A percentile compares a stretch with the other conserved stretches of the same genome.
These are phyloP conservation scores for Acanthochromis polyacanthus DNA, from an alignment of 2,113 vertebrate genomes.

Conservation along the genomic window DNA sequence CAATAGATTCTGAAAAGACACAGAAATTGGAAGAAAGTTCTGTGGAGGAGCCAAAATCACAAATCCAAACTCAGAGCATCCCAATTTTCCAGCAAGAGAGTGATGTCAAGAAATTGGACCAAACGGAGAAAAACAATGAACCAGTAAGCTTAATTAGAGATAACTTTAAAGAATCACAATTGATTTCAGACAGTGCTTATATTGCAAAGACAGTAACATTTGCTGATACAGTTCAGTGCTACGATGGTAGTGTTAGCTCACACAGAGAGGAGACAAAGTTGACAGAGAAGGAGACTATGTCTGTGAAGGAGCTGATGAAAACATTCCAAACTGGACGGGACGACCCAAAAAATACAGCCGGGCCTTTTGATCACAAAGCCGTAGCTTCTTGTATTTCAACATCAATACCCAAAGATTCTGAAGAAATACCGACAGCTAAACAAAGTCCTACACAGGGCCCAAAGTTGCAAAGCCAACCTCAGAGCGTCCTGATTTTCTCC, in stretches of 20 bases:
- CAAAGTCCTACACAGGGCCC: constrained; percentile 9
- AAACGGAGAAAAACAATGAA: constrained; percentile 15
- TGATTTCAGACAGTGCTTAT: constrained; percentile 21
- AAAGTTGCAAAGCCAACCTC: constrained; percentile 25
- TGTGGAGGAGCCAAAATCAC: constrained; percentile 27
- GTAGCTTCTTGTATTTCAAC: constrained; percentile 40
- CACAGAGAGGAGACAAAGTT: constrained; percentile 84
- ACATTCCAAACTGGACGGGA: constrained; percentile 93
- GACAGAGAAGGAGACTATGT: constrained; percentile 85
- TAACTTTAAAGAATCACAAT: constrained; percentile 15
- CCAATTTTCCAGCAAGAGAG: constrained; percentile 11
- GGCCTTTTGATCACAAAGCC: constrained; percentile 88
- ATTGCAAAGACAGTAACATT: constrained; percentile 53
- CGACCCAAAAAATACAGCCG: constrained; percentile 87
- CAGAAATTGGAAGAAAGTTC: constrained; percentile 19
- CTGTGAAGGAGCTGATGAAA: constrained; percentile 93
- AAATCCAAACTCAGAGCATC: constrained; percentile 15
- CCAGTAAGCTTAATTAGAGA: not conserved
- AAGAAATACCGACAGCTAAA: constrained; percentile 10
- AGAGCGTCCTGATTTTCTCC: not conserved
- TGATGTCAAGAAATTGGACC: constrained; percentile 12
- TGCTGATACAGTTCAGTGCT: constrained; percentile 35
- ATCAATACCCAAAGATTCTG: constrained; percentile 10
- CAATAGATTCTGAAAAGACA: constrained; percentile 24
- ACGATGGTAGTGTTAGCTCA: not conserved